A percentile compares a stretch with the other conserved stretches of the same genome.
These are phyloP conservation scores for Podarcis raffonei DNA, from an alignment of 2,113 vertebrate genomes.

Conservation along the genomic window DNA sequence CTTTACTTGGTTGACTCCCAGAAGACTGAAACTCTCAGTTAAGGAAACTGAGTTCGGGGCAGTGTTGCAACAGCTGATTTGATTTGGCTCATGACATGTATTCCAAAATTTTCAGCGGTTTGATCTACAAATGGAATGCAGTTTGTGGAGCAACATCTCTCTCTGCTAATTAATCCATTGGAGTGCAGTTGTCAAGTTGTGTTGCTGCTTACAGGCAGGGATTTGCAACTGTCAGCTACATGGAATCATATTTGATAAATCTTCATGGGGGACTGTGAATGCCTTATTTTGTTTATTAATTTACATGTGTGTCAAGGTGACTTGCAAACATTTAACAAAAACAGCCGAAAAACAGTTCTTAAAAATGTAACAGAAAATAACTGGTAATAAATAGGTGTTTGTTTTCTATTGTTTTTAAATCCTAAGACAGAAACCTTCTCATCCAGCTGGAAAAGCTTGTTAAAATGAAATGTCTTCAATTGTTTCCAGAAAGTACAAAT, in stretches of 20 bases:
- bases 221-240: neutral
- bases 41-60: conserved; percentile 10
- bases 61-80: conserved; percentile 8
- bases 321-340: too few relatives aligned
- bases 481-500: too few relatives aligned
- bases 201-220: fast-evolving
- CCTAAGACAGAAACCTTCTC: too few relatives aligned
- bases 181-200: neutral
- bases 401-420: too few relatives aligned
- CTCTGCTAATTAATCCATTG: neutral
- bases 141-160: neutral
- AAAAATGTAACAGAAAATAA: too few relatives aligned
- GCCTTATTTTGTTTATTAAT: too few relatives aligned
- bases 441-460: too few relatives aligned
- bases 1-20: neutral
- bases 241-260: neutral
- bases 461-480: too few relatives aligned
- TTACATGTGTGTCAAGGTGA: too few relatives aligned
- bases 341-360: too few relatives aligned
- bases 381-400: too few relatives aligned
- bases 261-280: neutral
- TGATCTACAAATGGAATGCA: conserved; percentile 14
- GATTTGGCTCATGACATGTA: neutral
- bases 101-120: neutral
- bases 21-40: neutral